These are phyloP conservation scores for Anaspis maculata DNA, from an alignment of 2,888 invertebrate species.

Conservation along the genomic window DNA sequence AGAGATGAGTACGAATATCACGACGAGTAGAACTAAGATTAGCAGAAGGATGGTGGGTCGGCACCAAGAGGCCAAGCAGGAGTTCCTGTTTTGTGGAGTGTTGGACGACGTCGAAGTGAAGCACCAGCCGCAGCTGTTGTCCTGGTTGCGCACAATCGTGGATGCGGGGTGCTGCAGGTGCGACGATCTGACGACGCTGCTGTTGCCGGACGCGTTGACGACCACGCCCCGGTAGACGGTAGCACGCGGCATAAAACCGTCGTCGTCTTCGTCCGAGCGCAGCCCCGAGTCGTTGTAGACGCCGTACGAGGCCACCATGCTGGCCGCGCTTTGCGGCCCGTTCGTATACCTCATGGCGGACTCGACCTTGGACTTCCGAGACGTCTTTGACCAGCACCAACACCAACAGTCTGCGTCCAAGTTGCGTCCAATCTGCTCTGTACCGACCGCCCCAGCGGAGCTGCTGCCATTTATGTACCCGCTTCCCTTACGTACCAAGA, in stretches of 20 bases:
- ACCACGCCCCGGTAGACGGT: conserved; percentile 35
- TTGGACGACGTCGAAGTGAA: conserved; percentile 23
- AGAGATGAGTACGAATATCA: conserved; percentile 51
- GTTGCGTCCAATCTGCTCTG: conserved; percentile 11
- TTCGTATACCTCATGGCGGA: conserved; percentile 28
- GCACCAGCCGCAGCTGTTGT: conserved; percentile 32
- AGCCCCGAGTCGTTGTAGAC: conserved; percentile 36
- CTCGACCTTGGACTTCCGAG: conserved; percentile 4
- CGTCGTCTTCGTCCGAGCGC: conserved; percentile 31
- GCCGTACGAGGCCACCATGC: conserved; percentile 41
- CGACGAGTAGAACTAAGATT: conserved; percentile 48
- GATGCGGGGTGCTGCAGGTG: conserved; percentile 15
- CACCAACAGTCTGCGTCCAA: too few species aligned
- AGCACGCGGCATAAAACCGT: conserved; percentile 32
- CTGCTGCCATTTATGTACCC: conserved; percentile 17
- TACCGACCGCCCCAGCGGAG: conserved; percentile 10
- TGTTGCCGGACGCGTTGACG: conserved; percentile 38
- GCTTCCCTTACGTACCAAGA: conserved; percentile 33
- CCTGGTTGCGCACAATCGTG: conserved; percentile 10
- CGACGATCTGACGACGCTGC: conserved; percentile 29
- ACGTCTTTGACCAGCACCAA: conserved; percentile 14
- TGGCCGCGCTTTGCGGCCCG: conserved; percentile 30
- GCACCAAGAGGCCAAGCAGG: conserved; percentile 47
- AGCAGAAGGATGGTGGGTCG: conserved; percentile 50
- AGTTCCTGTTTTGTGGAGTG: conserved; percentile 32